Percentiles rank a stretch among this genome's conserved stretches.
phyloP scores from a whole-genome alignment of 2,113 vertebrate species.

The Echinops telfairi region DNA sequence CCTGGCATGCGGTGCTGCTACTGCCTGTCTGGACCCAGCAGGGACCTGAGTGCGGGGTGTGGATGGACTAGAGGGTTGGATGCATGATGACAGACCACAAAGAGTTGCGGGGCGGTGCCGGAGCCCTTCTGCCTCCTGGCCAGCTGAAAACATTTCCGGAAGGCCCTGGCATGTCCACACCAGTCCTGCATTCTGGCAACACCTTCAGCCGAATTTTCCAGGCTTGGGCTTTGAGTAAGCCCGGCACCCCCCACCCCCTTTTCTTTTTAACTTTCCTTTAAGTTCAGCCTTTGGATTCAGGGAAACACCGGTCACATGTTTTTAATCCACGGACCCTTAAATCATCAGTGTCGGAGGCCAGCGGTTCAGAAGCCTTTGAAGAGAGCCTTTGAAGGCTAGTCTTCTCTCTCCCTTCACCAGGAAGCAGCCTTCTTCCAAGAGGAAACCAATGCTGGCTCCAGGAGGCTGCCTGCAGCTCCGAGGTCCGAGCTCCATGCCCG shows the following conservation, averaged over 20 bases:
- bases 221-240: not conserved
- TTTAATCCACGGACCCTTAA: slow-evolving; percentile 72
- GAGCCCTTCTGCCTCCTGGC: not conserved
- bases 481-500: slow-evolving; percentile 13
- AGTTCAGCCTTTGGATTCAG: slow-evolving; percentile 59
- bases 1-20: not conserved
- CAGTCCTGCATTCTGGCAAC: not conserved
- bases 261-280: slow-evolving; percentile 43
- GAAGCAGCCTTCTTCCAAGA: slow-evolving; percentile 59
- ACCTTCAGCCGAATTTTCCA: slow-evolving; percentile 30
- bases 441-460: slow-evolving; percentile 66
- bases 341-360: slow-evolving; percentile 56
- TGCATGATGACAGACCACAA: not conserved
- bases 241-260: not conserved
- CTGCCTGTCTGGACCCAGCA: not conserved
- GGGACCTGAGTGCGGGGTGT: accelerated
- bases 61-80: accelerated
- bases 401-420: slow-evolving; percentile 54
- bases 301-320: slow-evolving; percentile 67
- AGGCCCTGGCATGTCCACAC: not conserved
- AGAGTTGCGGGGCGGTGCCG: too few relatives aligned
- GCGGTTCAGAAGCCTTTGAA: slow-evolving; percentile 36
- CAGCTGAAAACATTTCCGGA: slow-evolving; percentile 39
- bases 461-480: not conserved
- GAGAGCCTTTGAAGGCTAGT: slow-evolving; percentile 47